Evolutionary conservation across 2,888 invertebrate species (phyloP).

Genomic region (Baronia brevicornis): DNA sequence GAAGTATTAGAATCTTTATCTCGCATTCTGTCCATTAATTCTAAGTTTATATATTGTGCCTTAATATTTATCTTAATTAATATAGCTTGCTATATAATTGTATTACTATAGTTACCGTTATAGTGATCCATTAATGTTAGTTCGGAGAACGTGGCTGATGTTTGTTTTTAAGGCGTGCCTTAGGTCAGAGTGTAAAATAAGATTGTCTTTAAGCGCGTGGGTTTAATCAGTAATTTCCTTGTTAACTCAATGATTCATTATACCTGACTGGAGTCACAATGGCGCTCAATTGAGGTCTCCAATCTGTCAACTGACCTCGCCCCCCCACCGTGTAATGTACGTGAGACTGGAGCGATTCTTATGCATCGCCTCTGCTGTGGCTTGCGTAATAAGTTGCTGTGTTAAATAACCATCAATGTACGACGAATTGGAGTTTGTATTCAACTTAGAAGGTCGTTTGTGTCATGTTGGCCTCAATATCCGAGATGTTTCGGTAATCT

Average conservation of each 20-base stretch:
- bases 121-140: constrained; percentile 10
- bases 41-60: too few species aligned
- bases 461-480: constrained; percentile 50
- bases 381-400: constrained; percentile 22
- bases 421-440: constrained; percentile 19
- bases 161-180: constrained; percentile 20
- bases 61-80: constrained; percentile 19
- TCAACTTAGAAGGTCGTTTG: constrained; percentile 39
- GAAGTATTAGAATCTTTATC: constrained; percentile 43
- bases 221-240: constrained; percentile 43
- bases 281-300: constrained; percentile 35
- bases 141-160: constrained; percentile 1
- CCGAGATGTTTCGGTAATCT: background rate
- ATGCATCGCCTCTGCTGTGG: constrained; percentile 39
- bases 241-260: constrained; percentile 40
- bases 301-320: constrained; percentile 44
- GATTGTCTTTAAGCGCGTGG: constrained; percentile 28
- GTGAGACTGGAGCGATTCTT: constrained; percentile 16
- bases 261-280: constrained; percentile 33
- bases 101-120: constrained; percentile 9
- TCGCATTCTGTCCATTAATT: constrained; percentile 1
- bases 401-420: constrained; percentile 32
- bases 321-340: constrained; percentile 33
- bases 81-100: background rate
- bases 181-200: constrained; percentile 31